phyloP scores from a whole-genome alignment of 2,888 invertebrate species.

The Panzeria rudis region DNA sequence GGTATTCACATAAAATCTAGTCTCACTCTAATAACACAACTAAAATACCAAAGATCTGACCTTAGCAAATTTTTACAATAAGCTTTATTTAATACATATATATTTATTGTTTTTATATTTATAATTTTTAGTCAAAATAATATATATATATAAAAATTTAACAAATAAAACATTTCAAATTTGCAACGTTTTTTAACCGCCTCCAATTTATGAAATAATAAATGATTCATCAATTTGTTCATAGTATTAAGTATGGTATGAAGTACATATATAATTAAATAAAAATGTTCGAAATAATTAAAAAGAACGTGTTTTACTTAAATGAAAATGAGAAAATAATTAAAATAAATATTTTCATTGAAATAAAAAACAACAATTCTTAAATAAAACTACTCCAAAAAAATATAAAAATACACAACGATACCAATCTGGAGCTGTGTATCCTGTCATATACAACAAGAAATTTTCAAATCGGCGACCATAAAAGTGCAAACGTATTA shows the following conservation, averaged over 20 bases:
- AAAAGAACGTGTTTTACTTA: not conserved
- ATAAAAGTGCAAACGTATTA: too few relatives aligned
- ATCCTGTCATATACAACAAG: too few relatives aligned
- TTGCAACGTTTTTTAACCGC: slow-evolving; percentile 48
- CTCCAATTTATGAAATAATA: slow-evolving; percentile 28
- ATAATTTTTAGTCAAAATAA: slow-evolving; percentile 44
- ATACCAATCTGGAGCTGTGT: too few relatives aligned
- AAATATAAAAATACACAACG: too few relatives aligned
- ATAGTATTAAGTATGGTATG: slow-evolving; percentile 28
- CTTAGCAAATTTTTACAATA: slow-evolving; percentile 15
- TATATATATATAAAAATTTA: slow-evolving; percentile 19
- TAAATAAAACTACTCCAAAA: too few relatives aligned
- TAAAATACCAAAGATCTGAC: slow-evolving; percentile 31
- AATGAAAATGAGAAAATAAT: not conserved
- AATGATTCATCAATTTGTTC: slow-evolving; percentile 47
- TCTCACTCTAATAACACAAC: slow-evolving; percentile 8
- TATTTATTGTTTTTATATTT: slow-evolving; percentile 16
- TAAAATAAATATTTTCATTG: too few relatives aligned
- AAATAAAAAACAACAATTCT: too few relatives aligned
- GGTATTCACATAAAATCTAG: slow-evolving; percentile 1
- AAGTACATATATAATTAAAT: slow-evolving; percentile 47
- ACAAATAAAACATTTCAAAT: slow-evolving; percentile 34
- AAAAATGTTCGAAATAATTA: slow-evolving; percentile 30
- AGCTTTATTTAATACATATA: slow-evolving; percentile 32
- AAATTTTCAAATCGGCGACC: too few relatives aligned